Percentiles rank a stretch among this genome's conserved stretches.
phyloP scores from a whole-genome alignment of 2,113 vertebrate species.

The Stercorarius parasiticus region DNA sequence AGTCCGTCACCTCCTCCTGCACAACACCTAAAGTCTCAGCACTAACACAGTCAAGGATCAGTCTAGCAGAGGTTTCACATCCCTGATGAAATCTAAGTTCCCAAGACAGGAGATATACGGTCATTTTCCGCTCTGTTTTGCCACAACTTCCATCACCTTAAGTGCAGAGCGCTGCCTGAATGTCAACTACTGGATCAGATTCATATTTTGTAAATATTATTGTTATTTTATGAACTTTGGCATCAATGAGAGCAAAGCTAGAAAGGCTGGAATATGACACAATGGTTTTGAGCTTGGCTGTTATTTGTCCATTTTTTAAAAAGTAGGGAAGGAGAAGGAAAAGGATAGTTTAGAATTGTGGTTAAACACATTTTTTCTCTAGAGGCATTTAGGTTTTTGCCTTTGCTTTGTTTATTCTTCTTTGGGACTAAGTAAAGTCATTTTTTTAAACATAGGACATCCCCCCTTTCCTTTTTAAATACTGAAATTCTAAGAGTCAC shows the following conservation, averaged over 20 bases:
- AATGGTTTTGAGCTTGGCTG: background rate
- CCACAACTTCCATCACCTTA: background rate
- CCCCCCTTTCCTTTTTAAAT: constrained; percentile 16
- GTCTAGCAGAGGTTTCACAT: background rate
- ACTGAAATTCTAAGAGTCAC: background rate
- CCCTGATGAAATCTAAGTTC: background rate
- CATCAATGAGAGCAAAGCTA: background rate
- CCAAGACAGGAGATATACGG: background rate
- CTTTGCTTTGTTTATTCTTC: constrained; percentile 69
- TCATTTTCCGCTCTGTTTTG: background rate
- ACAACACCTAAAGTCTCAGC: background rate
- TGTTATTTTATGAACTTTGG: constrained; percentile 40
- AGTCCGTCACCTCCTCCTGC: background rate
- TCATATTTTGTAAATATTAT: constrained; percentile 50
- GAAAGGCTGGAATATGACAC: constrained; percentile 15
- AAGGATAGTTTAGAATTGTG: constrained; percentile 63
- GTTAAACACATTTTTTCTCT: constrained; percentile 57
- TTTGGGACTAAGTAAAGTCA: constrained; percentile 46
- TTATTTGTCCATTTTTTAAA: constrained; percentile 14
- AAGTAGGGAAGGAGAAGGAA: background rate
- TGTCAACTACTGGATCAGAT: constrained; percentile 22
- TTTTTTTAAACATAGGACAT: constrained; percentile 63
- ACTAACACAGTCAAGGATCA: background rate
- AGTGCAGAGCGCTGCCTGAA: background rate
- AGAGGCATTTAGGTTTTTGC: constrained; percentile 50